Evolutionary conservation across 2,797 vertebrate genomes (phyloP).

Genomic region (Coendou prehensilis): DNA sequence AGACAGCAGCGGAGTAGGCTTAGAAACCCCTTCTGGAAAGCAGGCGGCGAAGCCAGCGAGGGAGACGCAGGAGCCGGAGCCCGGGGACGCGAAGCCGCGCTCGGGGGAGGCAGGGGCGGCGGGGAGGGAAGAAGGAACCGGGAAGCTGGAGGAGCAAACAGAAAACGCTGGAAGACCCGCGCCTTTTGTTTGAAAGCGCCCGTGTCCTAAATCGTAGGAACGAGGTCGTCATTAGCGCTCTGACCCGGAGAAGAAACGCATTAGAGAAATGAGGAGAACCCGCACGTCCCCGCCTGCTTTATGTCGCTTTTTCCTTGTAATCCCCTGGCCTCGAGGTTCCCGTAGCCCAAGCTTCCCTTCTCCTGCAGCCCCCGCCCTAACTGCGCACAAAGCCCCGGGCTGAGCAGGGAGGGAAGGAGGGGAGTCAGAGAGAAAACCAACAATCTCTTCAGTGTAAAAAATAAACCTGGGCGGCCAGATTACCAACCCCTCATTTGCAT

Average conservation of each 20-base stretch:
- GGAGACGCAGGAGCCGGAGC: neutral
- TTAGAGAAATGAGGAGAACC: neutral
- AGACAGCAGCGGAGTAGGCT: neutral
- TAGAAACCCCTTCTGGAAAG: conserved; percentile 41
- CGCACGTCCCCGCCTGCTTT: neutral
- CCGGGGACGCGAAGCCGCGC: neutral
- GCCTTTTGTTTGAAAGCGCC: conserved; percentile 74
- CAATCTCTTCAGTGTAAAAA: conserved; percentile 35
- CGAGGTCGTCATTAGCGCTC: conserved; percentile 59
- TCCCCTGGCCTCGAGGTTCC: conserved; percentile 55
- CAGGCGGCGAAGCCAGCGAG: neutral
- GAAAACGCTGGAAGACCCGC: neutral
- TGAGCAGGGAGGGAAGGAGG: neutral
- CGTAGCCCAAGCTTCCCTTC: neutral
- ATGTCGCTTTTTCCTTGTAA: conserved; percentile 47
- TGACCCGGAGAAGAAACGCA: conserved; percentile 51
- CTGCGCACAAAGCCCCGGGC: conserved; percentile 43
- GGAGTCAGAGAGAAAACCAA: neutral
- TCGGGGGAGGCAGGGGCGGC: neutral
- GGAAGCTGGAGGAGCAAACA: neutral
- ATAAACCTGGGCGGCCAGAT: neutral
- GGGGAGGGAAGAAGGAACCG: neutral
- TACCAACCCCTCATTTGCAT: neutral
- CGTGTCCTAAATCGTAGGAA: conserved; percentile 51
- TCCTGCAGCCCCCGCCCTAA: neutral